phyloP scores from a whole-genome alignment of 2,113 vertebrate species.

The Takifugu flavidus region DNA sequence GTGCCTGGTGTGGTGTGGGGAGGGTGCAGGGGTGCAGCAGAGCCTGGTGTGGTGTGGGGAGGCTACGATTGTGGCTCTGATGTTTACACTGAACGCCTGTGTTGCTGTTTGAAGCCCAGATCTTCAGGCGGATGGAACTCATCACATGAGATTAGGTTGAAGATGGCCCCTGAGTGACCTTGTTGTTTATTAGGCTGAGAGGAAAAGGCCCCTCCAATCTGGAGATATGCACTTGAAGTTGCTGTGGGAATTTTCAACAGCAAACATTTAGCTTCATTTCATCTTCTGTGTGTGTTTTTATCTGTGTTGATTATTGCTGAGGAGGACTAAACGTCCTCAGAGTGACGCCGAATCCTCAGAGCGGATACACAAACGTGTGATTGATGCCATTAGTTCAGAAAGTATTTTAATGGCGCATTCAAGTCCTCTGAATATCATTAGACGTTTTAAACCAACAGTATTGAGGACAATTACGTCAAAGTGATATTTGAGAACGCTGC shows the following conservation, averaged over 20 bases:
- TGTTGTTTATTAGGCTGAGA: slow-evolving; percentile 44
- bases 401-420: too few species aligned
- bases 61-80: background rate
- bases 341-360: background rate
- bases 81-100: slow-evolving; percentile 55
- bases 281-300: slow-evolving; percentile 29
- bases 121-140: slow-evolving; percentile 35
- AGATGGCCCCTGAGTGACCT: slow-evolving; percentile 53
- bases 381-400: too few species aligned
- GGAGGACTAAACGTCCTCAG: slow-evolving; percentile 7
- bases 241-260: slow-evolving; percentile 18
- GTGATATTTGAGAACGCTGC: background rate
- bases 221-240: slow-evolving; percentile 50
- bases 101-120: slow-evolving; percentile 57
- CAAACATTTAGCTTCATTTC: slow-evolving; percentile 30
- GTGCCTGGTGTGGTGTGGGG: too few species aligned
- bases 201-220: slow-evolving; percentile 38
- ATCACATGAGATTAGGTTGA: slow-evolving; percentile 28
- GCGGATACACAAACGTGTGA: too few species aligned
- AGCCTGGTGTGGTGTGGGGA: background rate
- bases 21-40: too few species aligned
- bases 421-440: too few species aligned
- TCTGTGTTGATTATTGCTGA: slow-evolving; percentile 19
- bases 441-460: background rate
- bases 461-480: background rate